Percentiles rank a stretch among this genome's conserved stretches.
Evolutionary conservation across 2,888 invertebrate species (phyloP).

Genomic region (Drosophila stalkeri): DNA sequence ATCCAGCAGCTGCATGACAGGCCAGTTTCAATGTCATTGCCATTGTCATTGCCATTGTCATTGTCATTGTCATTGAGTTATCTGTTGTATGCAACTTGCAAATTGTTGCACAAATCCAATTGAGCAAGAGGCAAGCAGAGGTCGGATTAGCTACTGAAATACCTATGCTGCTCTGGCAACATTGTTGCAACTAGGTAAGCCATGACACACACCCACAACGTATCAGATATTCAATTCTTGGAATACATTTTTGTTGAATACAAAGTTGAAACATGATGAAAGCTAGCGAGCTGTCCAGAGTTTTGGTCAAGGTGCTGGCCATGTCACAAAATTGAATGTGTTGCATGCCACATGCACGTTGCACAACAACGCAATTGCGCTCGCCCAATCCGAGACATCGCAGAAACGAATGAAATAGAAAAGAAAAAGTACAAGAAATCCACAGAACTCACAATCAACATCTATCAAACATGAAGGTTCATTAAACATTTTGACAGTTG

Average conservation of each 20-base stretch:
- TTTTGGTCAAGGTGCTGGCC: conserved; percentile 1
- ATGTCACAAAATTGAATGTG: conserved; percentile 6
- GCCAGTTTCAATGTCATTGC: neutral
- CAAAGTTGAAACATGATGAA: conserved; percentile 6
- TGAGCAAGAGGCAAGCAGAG: conserved; percentile 2
- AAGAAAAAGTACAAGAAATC: neutral
- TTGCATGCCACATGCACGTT: conserved; percentile 4
- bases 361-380: neutral
- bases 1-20: neutral
- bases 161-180: neutral
- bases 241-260: neutral
- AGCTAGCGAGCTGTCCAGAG: neutral
- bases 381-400: neutral
- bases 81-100: conserved; percentile 30
- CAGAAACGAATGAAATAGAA: neutral
- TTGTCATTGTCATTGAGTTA: conserved; percentile 3
- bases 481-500: conserved; percentile 12
- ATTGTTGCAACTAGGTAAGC: neutral
- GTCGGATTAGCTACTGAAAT: neutral
- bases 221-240: neutral
- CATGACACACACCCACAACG: neutral
- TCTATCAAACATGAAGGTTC: conserved; percentile 5
- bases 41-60: neutral
- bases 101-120: conserved; percentile 26
- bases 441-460: neutral